A percentile compares a stretch with the other conserved stretches of the same genome.
phyloP scores from a whole-genome alignment of 2,888 invertebrate species.

The Pollenia griseotomentosa region DNA sequence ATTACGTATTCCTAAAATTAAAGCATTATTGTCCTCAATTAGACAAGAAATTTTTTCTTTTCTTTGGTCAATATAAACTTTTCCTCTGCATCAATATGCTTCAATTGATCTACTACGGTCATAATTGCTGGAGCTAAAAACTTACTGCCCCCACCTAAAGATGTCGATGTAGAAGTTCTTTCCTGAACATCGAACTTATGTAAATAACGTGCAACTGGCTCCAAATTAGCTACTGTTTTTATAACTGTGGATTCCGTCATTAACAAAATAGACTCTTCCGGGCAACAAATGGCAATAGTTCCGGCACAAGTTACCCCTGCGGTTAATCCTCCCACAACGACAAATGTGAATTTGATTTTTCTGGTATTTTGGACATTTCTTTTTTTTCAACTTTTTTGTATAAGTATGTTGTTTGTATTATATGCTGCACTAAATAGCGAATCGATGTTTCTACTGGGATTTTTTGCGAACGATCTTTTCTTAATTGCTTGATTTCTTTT shows the following conservation, averaged over 20 bases:
- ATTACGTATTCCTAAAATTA: too few species aligned
- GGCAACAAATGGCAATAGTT: conserved; percentile 89
- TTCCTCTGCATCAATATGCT: conserved; percentile 85
- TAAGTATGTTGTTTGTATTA: conserved; percentile 74
- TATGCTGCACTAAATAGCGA: conserved; percentile 93
- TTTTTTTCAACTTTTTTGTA: not conserved
- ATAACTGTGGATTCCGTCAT: conserved; percentile 94
- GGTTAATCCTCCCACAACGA: conserved; percentile 97
- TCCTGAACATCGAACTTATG: conserved; percentile 95
- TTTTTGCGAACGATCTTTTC: conserved; percentile 88
- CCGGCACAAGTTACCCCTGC: conserved; percentile 98
- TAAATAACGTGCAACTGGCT: conserved; percentile 92
- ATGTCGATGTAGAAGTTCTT: conserved; percentile 84
- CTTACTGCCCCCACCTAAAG: conserved; percentile 84
- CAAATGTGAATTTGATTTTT: conserved; percentile 86
- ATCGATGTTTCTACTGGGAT: too few species aligned
- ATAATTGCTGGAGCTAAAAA: conserved; percentile 73
- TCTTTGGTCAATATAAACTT: conserved; percentile 86
- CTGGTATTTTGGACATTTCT: conserved; percentile 22
- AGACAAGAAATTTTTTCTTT: too few species aligned
- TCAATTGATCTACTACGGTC: conserved; percentile 88
- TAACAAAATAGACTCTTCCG: conserved; percentile 89
- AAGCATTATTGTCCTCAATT: too few species aligned
- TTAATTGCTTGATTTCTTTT: conserved; percentile 73
- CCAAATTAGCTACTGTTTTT: conserved; percentile 94